Evolutionary conservation across 1,140 invertebrate species (phyloP).

Genomic region (Drosophila novamexicana): DNA sequence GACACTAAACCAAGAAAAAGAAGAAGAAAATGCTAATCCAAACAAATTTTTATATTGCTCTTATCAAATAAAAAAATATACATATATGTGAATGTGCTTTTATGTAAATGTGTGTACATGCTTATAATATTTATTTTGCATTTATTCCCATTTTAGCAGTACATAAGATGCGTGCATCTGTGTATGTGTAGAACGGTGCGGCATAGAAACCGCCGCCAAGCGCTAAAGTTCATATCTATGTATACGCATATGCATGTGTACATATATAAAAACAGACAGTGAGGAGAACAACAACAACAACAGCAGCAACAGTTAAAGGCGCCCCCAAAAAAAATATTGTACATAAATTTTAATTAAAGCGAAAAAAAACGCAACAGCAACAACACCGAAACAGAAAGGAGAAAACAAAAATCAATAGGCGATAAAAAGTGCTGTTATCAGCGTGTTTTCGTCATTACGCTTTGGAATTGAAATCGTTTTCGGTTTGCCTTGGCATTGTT

Average conservation of each 20-base stretch:
- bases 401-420: conserved; percentile 68
- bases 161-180: conserved; percentile 65
- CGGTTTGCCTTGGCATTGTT: conserved; percentile 24
- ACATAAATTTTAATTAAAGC: conserved; percentile 76
- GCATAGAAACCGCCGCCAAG: conserved; percentile 69
- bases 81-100: conserved; percentile 40
- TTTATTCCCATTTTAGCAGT: conserved; percentile 55
- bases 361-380: conserved; percentile 32
- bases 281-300: conserved; percentile 25
- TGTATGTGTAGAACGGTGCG: conserved; percentile 52
- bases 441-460: conserved; percentile 52
- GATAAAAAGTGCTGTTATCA: conserved; percentile 73
- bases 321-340: conserved; percentile 63
- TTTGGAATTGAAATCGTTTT: conserved; percentile 61
- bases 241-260: conserved; percentile 3
- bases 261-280: conserved; percentile 29
- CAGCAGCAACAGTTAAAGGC: conserved; percentile 30
- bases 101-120: conserved; percentile 8
- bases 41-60: conserved; percentile 34
- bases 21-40: conserved; percentile 8
- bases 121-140: conserved; percentile 30
- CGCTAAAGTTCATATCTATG: conserved; percentile 48
- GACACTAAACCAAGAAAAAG: conserved; percentile 39
- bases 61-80: conserved; percentile 37
- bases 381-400: conserved; percentile 33